Conservation (phyloP, 2,797 vertebrate genomes). For the Notolepis coatsorum region DNA sequence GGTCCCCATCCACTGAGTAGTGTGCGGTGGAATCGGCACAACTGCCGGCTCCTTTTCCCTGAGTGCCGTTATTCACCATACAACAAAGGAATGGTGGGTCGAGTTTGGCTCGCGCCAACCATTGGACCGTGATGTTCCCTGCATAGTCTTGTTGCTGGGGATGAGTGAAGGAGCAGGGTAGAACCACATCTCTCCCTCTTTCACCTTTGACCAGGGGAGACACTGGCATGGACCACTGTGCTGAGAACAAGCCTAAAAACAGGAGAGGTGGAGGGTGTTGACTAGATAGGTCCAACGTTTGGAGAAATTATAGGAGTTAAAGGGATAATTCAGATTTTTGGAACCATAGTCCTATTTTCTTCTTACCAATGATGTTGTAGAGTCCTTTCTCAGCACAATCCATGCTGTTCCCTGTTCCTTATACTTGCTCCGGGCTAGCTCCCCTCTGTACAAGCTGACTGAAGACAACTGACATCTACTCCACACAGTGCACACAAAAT, state of each 20-base stretch:
- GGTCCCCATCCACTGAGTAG: slow-evolving; percentile 17
- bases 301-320: no score
- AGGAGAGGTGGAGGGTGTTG: not conserved
- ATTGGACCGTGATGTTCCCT: slow-evolving; percentile 17
- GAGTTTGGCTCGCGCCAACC: not conserved
- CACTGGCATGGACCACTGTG: slow-evolving; percentile 4
- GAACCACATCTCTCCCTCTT: not conserved
- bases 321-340: no score
- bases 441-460: no score
- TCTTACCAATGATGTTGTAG: no score
- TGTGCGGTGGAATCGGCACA: not conserved
- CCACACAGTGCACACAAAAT: no score
- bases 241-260: not conserved
- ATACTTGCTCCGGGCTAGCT: no score
- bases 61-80: not conserved
- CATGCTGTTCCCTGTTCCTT: no score
- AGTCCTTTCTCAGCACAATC: no score
- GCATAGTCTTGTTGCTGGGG: slow-evolving; percentile 24
- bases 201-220: slow-evolving; percentile 13
- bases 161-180: slow-evolving; percentile 39
- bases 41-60: not conserved
- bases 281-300: not conserved
- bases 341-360: no score
- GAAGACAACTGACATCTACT: no score
- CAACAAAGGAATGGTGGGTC: slow-evolving; percentile 16